A percentile compares a stretch with the other conserved stretches of the same genome.
These are phyloP conservation scores for Micrastur ruficollis DNA, from an alignment of 2,797 vertebrate species.

Conservation along the genomic window DNA sequence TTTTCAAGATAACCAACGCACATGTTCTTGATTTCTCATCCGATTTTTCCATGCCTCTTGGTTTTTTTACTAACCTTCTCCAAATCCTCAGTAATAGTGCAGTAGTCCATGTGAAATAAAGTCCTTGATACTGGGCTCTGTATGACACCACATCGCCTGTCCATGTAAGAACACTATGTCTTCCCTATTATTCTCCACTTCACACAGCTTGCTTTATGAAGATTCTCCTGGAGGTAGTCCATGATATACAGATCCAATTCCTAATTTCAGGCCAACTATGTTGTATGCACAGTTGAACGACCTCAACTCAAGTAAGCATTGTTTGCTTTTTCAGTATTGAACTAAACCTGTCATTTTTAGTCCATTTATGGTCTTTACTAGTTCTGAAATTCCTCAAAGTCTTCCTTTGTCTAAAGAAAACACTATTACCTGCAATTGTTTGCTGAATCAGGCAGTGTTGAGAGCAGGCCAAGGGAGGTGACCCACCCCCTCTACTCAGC, in stretches of 20 bases:
- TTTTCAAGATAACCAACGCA: neutral
- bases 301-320: neutral
- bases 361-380: neutral
- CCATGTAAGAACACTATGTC: neutral
- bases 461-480: neutral
- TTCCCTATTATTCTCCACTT: neutral
- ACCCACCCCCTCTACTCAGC: neutral
- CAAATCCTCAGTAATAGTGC: neutral
- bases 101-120: neutral
- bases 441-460: neutral
- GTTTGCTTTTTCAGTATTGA: neutral
- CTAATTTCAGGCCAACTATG: neutral
- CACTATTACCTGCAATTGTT: neutral
- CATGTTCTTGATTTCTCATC: neutral
- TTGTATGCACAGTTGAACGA: neutral
- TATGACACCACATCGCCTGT: neutral
- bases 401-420: neutral
- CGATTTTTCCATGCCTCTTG: accelerated
- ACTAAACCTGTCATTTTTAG: neutral
- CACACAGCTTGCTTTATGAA: neutral
- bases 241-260: neutral
- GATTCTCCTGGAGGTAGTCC: neutral
- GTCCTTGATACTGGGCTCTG: neutral
- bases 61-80: neutral
- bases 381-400: neutral